Evolutionary conservation across 2,797 vertebrate genomes (phyloP).

Genomic region (Alfaro cultratus): DNA sequence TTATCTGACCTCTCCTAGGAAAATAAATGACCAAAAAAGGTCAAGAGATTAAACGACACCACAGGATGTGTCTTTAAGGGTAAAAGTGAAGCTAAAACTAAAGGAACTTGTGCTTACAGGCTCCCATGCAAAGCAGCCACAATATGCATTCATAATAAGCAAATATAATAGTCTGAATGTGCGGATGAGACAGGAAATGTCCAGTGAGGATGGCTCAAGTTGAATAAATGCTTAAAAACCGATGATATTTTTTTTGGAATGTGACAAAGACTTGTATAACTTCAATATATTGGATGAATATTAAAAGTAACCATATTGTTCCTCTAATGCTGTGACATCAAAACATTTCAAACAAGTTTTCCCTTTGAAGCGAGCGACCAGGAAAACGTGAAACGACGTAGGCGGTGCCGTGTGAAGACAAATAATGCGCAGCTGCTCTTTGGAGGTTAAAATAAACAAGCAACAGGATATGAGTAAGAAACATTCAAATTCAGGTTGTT

Average conservation of each 20-base stretch:
- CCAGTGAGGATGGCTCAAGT: background rate
- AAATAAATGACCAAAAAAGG: conserved; percentile 72
- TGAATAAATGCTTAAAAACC: background rate
- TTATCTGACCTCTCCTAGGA: conserved; percentile 27
- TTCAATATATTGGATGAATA: background rate
- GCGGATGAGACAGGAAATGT: conserved; percentile 41
- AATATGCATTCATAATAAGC: background rate
- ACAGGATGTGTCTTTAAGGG: background rate
- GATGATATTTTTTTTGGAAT: too few relatives aligned
- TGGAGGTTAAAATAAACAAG: background rate
- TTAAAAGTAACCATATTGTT: background rate
- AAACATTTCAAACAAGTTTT: conserved; percentile 2
- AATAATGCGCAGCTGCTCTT: background rate
- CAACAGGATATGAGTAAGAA: background rate
- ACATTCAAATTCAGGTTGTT: background rate
- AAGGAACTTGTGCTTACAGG: background rate
- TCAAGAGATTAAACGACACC: conserved; percentile 42
- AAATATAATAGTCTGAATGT: background rate
- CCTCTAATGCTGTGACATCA: background rate
- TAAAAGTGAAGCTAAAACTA: background rate
- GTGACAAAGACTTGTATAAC: background rate
- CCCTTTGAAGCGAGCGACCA: conserved; percentile 31
- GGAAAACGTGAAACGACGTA: conserved; percentile 54
- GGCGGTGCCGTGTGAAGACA: background rate
- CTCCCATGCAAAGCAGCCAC: background rate